These are phyloP conservation scores for Anadara kagoshimensis DNA, from an alignment of 1,140 invertebrate genomes.

Conservation along the genomic window DNA sequence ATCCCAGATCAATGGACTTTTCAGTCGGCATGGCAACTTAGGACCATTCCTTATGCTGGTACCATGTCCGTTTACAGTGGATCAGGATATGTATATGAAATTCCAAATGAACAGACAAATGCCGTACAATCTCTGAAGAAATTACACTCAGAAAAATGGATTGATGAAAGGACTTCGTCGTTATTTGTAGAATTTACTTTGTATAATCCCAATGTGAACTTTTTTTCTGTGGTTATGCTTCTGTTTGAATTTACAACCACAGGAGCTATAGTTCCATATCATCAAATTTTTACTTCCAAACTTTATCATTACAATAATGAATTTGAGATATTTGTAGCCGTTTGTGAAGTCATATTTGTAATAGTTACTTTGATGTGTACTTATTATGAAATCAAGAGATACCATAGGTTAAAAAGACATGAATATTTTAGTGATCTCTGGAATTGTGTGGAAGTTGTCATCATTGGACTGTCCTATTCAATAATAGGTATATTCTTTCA, in stretches of 20 bases:
- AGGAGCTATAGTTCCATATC: constrained; percentile 34
- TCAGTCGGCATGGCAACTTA: constrained; percentile 46
- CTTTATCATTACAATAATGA: constrained; percentile 32
- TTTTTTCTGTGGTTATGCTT: constrained; percentile 60
- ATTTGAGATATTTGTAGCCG: constrained; percentile 35
- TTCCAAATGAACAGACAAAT: constrained; percentile 7
- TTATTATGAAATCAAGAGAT: constrained; percentile 40
- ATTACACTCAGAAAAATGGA: constrained; percentile 66
- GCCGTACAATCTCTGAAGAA: constrained; percentile 19
- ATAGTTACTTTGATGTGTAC: constrained; percentile 30
- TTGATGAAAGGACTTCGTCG: constrained; percentile 74
- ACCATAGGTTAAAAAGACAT: background rate
- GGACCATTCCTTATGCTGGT: constrained; percentile 48
- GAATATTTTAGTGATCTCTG: constrained; percentile 42
- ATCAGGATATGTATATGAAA: constrained; percentile 42
- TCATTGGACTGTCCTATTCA: constrained; percentile 41
- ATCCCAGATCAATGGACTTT: constrained; percentile 37
- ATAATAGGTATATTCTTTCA: constrained; percentile 51
- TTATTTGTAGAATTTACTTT: constrained; percentile 76
- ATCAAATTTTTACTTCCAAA: constrained; percentile 44
- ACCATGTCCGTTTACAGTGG: constrained; percentile 44
- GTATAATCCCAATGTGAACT: constrained; percentile 74
- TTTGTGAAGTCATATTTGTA: constrained; percentile 39
- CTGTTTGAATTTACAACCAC: constrained; percentile 45
- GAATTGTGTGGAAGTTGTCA: constrained; percentile 46